phyloP scores from a whole-genome alignment of 92 coral and sea anemone species.

The Palythoa heliodiscus region DNA sequence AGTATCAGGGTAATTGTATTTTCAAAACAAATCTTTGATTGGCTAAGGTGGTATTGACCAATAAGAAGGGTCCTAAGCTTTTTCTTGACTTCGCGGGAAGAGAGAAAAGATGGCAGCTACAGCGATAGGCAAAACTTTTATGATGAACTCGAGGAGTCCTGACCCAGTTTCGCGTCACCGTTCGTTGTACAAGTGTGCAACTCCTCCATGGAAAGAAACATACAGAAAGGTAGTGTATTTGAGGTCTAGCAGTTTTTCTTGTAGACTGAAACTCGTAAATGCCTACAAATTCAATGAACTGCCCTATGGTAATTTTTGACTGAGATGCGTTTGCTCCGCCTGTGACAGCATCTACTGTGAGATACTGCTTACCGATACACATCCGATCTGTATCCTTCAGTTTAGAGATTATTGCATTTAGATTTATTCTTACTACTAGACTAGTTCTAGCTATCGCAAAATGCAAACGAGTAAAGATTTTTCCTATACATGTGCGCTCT shows the following conservation, averaged over 20 bases:
- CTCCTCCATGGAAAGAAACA: constrained; percentile 99
- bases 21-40: constrained; percentile 39
- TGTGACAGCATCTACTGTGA: no score
- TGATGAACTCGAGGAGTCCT: constrained; percentile 65
- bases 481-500: no score
- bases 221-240: constrained; percentile 77
- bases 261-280: not conserved
- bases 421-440: no score
- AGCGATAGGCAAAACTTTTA: constrained; percentile 43
- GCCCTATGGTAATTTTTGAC: no score
- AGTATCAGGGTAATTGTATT: not conserved
- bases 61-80: constrained; percentile 40
- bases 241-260: not conserved
- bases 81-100: constrained; percentile 69
- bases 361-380: no score
- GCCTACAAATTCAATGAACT: not conserved
- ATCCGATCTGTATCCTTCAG: no score
- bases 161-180: constrained; percentile 83
- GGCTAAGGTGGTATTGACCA: constrained; percentile 43
- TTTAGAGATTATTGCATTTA: no score
- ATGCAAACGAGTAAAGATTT: no score
- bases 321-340: no score
- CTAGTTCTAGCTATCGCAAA: no score
- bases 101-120: constrained; percentile 69
- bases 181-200: constrained; percentile 86